These are phyloP conservation scores for Romanogobio albipinnatus DNA, from an alignment of 2,113 vertebrate genomes.

Conservation along the genomic window DNA sequence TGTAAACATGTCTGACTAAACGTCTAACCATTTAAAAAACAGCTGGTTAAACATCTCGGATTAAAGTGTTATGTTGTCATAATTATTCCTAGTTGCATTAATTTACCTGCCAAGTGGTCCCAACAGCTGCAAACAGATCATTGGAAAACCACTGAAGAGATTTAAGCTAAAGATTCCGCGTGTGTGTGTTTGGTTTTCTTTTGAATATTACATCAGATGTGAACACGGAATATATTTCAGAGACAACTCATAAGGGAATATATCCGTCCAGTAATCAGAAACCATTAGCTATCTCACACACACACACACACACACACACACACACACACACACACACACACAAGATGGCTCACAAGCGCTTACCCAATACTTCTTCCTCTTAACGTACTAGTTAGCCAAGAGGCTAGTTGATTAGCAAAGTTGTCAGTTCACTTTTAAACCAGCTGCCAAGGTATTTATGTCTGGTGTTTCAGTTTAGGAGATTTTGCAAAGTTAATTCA, in stretches of 20 bases:
- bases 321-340: background rate
- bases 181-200: background rate
- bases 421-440: slow-evolving; percentile 5
- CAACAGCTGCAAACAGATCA: background rate
- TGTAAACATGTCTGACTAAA: background rate
- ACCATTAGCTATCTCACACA: background rate
- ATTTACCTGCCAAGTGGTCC: too few species aligned
- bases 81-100: background rate
- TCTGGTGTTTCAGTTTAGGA: background rate
- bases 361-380: background rate
- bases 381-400: background rate
- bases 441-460: background rate
- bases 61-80: background rate
- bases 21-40: background rate
- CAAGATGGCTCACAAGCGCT: slow-evolving; percentile 19
- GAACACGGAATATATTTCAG: slow-evolving; percentile 6
- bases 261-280: background rate
- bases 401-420: slow-evolving; percentile 23
- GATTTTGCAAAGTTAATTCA: background rate
- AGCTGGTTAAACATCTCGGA: background rate
- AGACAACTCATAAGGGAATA: background rate
- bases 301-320: background rate
- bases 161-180: background rate
- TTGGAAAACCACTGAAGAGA: background rate
- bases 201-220: background rate